Percentiles rank a stretch among this genome's conserved stretches.
Conservation (phyloP, 2,888 invertebrate genomes). For the Amaurobius ferox region DNA sequence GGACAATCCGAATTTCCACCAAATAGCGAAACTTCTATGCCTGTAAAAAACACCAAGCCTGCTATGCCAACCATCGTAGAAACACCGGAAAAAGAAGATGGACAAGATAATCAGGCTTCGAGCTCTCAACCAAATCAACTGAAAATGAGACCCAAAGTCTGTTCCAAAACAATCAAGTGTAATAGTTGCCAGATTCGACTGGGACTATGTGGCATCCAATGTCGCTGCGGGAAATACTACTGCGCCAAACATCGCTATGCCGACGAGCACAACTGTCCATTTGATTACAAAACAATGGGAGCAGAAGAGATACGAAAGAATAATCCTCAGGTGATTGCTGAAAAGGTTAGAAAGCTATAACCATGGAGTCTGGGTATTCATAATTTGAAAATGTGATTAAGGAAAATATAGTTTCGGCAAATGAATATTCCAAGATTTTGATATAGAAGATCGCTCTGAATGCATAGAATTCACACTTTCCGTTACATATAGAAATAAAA, state of each 20-base stretch:
- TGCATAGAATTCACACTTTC: too few species aligned
- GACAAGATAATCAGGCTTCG: not conserved
- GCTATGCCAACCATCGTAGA: not conserved
- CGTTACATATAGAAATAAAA: too few species aligned
- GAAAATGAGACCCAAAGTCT: not conserved
- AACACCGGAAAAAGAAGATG: not conserved
- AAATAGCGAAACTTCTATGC: too few species aligned
- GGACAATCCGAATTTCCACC: not conserved
- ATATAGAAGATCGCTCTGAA: too few species aligned
- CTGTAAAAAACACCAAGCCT: not conserved
- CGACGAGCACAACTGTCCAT: slow-evolving; percentile 45
- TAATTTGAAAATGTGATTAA: too few species aligned
- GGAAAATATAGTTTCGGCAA: too few species aligned
- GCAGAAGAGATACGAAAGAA: slow-evolving; percentile 44
- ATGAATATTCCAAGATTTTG: too few species aligned
- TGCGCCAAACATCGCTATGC: slow-evolving; percentile 50
- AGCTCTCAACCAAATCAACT: not conserved
- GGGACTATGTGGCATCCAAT: slow-evolving; percentile 25
- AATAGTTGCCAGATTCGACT: slow-evolving; percentile 37
- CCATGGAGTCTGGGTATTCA: too few species aligned
- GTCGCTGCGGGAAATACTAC: slow-evolving; percentile 41
- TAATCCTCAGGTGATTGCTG: slow-evolving; percentile 40
- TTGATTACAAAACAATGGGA: slow-evolving; percentile 55
- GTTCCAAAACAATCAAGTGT: not conserved
- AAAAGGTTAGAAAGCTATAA: slow-evolving; percentile 45